Evolutionary conservation across 2,888 invertebrate species (phyloP), one percentile per base, ranked within the genome.

Genomic region (Limnephilus lunatus): DNA sequence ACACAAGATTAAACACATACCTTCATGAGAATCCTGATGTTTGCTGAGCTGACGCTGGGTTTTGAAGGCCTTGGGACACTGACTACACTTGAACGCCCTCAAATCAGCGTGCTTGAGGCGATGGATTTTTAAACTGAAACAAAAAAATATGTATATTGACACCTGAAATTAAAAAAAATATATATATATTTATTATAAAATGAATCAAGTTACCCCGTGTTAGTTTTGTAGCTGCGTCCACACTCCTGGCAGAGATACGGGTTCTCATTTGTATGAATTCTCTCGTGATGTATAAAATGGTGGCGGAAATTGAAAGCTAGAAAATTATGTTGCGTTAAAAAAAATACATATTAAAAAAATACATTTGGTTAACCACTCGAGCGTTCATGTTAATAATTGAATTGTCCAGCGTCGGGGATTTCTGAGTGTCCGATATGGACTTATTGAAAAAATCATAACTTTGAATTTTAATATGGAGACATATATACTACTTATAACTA

Each of bases 191-290:
- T 68, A 53, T 30, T 31, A 9, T 32, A 30, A 81, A 80, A 44
- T 15, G 81, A 82, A 53, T 83, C 80, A 31, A 44, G 15, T 90
- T 86, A 92, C 92, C 91, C 90, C 35, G 92, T 93, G 44, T 86
- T 92, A 89, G 93, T 93, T 9, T 87, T 90, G 53, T 93, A 93
- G n/a, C 89, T 87, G 86, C 83, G 53, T 15, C 93, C 93, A 85
- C 93, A 93, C 35, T 92, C 89, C 48, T 91, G 91, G 81, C 93
- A 93, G 68, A 93, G 91, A 90, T 91, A 93, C 7, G 93, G 92
- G 31, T 85, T 86, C 80, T 93, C 93, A 11, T 89, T 85, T 14
- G 93, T 93, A 48, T 93, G 93, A 19, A 90, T 88, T 48, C 92
- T 85, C 82, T 92, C 93, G n/a, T 93, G 93, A 82, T 93, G 91